Evolutionary conservation across 2,797 vertebrate species (phyloP).

Genomic region (Psittacula echo): DNA sequence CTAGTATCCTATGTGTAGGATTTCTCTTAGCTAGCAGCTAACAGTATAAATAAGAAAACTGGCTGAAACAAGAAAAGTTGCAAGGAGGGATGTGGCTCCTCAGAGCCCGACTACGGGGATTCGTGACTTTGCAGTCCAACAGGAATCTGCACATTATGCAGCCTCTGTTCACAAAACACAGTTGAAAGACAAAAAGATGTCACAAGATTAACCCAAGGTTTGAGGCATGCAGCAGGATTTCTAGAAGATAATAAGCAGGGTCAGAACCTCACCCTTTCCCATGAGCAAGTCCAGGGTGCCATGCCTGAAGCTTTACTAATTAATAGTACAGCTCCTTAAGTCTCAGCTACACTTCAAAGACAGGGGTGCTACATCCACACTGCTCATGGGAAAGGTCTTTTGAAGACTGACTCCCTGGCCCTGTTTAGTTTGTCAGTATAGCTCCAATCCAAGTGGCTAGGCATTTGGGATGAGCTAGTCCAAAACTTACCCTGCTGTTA

Average conservation of each 20-base stretch:
- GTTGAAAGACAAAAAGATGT: not conserved
- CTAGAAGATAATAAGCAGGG: not conserved
- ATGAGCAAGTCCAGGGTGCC: accelerated
- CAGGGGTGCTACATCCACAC: not conserved
- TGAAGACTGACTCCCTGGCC: not conserved
- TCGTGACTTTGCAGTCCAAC: not conserved
- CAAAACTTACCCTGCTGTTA: not conserved
- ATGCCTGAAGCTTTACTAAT: not conserved
- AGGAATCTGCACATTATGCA: not conserved
- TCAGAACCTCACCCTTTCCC: not conserved
- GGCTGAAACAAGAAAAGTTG: not conserved
- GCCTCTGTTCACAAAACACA: not conserved
- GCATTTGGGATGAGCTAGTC: not conserved
- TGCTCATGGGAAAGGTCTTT: not conserved
- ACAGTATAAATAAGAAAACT: not conserved
- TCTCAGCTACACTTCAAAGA: not conserved
- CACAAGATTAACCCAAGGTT: not conserved
- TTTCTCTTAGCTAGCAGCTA: not conserved
- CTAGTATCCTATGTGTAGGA: not conserved
- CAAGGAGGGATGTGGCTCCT: not conserved
- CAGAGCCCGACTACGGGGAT: accelerated
- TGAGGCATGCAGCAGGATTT: not conserved
- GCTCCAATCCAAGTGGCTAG: not conserved
- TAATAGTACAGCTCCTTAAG: not conserved
- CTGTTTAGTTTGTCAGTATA: not conserved